phyloP scores from a whole-genome alignment of 2,113 vertebrate genomes.

The Phycodurus eques region DNA sequence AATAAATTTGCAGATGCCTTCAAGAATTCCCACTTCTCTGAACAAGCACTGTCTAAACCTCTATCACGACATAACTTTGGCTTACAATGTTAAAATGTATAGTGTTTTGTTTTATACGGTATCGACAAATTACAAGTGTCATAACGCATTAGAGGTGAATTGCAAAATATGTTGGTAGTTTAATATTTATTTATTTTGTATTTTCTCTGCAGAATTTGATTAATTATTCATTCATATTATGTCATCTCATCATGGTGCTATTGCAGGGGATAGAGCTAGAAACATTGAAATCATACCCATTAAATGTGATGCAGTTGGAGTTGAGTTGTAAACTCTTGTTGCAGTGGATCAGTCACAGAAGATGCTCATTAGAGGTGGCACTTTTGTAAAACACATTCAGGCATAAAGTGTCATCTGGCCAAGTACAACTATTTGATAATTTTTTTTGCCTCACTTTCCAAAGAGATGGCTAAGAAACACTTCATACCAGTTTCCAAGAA shows the following conservation, averaged over 20 bases:
- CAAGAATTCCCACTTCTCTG: slow-evolving; percentile 42
- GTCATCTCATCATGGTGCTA: slow-evolving; percentile 33
- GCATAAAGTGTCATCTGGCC: background rate
- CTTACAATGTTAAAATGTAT: slow-evolving; percentile 55
- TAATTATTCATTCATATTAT: slow-evolving; percentile 61
- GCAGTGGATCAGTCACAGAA: slow-evolving; percentile 22
- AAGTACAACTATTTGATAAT: slow-evolving; percentile 8
- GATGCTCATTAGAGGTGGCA: background rate
- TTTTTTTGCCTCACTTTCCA: slow-evolving; percentile 11
- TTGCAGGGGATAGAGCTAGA: slow-evolving; percentile 35
- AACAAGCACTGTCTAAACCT: slow-evolving; percentile 49
- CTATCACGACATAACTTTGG: slow-evolving; percentile 36
- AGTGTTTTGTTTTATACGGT: slow-evolving; percentile 35
- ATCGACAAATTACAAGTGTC: slow-evolving; percentile 63
- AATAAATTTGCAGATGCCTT: slow-evolving; percentile 70
- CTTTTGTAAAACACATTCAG: background rate
- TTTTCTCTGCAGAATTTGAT: slow-evolving; percentile 35
- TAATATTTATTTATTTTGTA: slow-evolving; percentile 49
- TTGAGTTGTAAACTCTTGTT: slow-evolving; percentile 4
- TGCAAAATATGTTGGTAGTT: slow-evolving; percentile 3
- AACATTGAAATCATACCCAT: slow-evolving; percentile 25
- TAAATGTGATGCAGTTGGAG: slow-evolving; percentile 34
- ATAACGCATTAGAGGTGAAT: slow-evolving; percentile 6
- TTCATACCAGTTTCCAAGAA: slow-evolving; percentile 20
- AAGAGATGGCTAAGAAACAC: slow-evolving; percentile 26